A percentile compares a stretch with the other conserved stretches of the same genome.
phyloP scores from a whole-genome alignment of 2,888 invertebrate genomes.

The Drosophila formosana region DNA sequence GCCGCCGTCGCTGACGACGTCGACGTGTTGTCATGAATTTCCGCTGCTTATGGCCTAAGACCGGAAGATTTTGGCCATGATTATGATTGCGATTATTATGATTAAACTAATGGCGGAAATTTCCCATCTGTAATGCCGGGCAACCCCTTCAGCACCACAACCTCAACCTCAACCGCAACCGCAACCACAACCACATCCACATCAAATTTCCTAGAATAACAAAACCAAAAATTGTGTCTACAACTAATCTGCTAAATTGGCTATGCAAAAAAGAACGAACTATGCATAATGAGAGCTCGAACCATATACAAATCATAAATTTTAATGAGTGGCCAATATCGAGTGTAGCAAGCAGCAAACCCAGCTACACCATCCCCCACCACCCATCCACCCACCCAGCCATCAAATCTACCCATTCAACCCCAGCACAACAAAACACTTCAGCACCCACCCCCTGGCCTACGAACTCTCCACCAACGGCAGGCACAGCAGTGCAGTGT shows the following conservation, averaged over 20 bases:
- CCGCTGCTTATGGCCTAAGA: conserved; percentile 68
- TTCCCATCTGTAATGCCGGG: conserved; percentile 56
- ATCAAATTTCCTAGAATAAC: conserved; percentile 54
- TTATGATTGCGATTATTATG: conserved; percentile 74
- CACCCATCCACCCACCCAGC: conserved; percentile 5
- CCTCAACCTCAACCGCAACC: neutral
- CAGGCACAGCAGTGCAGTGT: conserved; percentile 48
- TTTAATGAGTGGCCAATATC: conserved; percentile 75
- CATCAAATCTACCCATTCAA: neutral
- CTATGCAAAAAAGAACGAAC: conserved; percentile 54
- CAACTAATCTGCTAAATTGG: conserved; percentile 79
- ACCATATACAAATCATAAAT: conserved; percentile 78
- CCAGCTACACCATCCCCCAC: conserved; percentile 3
- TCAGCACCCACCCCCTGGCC: conserved; percentile 9
- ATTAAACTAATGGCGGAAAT: conserved; percentile 71
- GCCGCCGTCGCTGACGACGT: conserved; percentile 44
- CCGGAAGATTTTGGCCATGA: conserved; percentile 75
- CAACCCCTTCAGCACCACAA: conserved; percentile 31
- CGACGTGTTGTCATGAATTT: conserved; percentile 59
- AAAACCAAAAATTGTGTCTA: conserved; percentile 59
- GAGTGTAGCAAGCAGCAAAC: conserved; percentile 10
- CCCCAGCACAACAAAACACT: conserved; percentile 5
- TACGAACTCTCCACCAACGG: conserved; percentile 21
- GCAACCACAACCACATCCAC: conserved; percentile 16
- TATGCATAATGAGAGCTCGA: conserved; percentile 76